A percentile compares a stretch with the other conserved stretches of the same genome.
These are phyloP conservation scores for Acleris laterana DNA, from an alignment of 2,888 invertebrate genomes.

Conservation along the genomic window DNA sequence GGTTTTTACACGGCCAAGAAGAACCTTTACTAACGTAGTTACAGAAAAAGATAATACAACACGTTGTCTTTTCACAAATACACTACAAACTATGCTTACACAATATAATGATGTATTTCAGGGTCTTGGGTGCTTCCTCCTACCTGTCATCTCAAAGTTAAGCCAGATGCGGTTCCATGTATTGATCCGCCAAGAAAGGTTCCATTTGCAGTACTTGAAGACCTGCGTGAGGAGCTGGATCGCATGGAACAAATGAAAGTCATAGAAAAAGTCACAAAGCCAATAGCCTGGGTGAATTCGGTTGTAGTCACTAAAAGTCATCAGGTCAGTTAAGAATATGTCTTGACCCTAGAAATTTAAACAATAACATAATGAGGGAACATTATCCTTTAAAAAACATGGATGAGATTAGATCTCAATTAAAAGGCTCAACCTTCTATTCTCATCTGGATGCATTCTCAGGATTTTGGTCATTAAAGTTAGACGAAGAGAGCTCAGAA, in stretches of 20 bases:
- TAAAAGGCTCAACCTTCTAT: slow-evolving; percentile 1
- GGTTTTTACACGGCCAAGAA: too few relatives aligned
- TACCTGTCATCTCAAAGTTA: not conserved
- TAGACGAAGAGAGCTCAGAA: slow-evolving; percentile 2
- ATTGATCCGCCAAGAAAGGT: slow-evolving; percentile 7
- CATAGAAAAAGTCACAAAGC: slow-evolving; percentile 10
- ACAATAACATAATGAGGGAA: slow-evolving; percentile 5
- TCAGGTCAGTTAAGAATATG: slow-evolving; percentile 15
- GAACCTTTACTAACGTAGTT: too few relatives aligned
- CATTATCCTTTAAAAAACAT: slow-evolving; percentile 3
- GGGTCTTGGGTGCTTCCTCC: not conserved
- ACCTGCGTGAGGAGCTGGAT: slow-evolving; percentile 14
- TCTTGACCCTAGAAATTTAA: slow-evolving; percentile 14
- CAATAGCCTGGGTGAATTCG: slow-evolving; percentile 13
- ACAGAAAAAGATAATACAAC: too few relatives aligned
- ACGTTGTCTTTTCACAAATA: too few relatives aligned
- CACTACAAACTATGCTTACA: not conserved
- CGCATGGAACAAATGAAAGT: slow-evolving; percentile 11
- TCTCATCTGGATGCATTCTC: slow-evolving; percentile 7
- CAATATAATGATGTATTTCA: slow-evolving; percentile 3
- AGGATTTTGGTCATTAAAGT: slow-evolving; percentile 3
- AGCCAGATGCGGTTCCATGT: slow-evolving; percentile 3
- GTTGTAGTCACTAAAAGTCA: not conserved
- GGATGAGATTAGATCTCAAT: slow-evolving; percentile 6
- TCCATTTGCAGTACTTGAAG: not conserved